Conservation (phyloP, 2,797 vertebrate genomes). For the Halcyon badia region DNA sequence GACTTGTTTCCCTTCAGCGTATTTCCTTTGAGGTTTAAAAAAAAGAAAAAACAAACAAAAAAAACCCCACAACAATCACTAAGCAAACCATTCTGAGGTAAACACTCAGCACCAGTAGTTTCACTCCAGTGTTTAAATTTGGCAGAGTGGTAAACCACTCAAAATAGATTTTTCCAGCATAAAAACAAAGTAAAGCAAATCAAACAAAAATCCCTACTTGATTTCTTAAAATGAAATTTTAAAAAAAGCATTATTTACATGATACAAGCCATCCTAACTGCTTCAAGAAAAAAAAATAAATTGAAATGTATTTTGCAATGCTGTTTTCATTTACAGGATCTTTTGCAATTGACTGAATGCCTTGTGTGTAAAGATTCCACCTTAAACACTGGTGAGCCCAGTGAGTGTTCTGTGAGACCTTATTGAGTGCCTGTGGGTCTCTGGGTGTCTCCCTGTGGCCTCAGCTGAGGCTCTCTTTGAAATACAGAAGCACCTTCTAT, state of each 20-base stretch:
- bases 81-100: not conserved
- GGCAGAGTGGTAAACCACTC: not conserved
- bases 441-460: not conserved
- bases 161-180: not conserved
- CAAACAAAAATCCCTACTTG: not conserved
- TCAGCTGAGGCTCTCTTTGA: not conserved
- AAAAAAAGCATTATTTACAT: not conserved
- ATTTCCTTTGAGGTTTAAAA: not conserved
- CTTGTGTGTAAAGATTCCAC: not conserved
- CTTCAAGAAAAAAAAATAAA: not conserved
- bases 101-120: not conserved
- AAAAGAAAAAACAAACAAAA: no score
- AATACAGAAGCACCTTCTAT: not conserved
- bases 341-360: not conserved
- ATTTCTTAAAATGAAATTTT: not conserved
- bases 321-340: not conserved
- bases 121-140: not conserved
- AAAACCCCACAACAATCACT: not conserved
- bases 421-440: fast-evolving
- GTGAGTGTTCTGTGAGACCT: not conserved
- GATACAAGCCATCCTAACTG: not conserved
- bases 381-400: not conserved
- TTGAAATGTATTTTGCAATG: not conserved
- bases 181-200: not conserved
- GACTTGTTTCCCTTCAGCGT: not conserved